Percentiles rank a stretch among this genome's conserved stretches.
phyloP scores from a whole-genome alignment of 1,140 invertebrate genomes.

The Lordiphosa collinella region DNA sequence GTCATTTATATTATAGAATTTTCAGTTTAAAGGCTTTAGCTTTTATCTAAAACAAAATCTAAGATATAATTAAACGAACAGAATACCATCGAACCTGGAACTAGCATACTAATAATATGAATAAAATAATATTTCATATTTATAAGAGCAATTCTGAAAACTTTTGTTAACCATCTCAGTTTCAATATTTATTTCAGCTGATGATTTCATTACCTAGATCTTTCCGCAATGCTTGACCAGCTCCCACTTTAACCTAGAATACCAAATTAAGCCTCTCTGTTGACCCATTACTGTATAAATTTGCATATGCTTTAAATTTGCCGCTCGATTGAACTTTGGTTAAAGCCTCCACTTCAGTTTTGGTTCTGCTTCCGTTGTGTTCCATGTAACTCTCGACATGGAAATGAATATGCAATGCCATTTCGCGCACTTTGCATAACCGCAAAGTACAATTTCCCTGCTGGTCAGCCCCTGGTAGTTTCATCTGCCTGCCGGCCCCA shows the following conservation, averaged over 20 bases:
- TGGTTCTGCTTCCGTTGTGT: slow-evolving; percentile 23
- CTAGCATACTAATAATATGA: too few relatives aligned
- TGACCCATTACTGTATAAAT: slow-evolving; percentile 36
- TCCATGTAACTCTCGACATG: slow-evolving; percentile 36
- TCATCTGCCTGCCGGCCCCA: not conserved
- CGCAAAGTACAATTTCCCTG: slow-evolving; percentile 62
- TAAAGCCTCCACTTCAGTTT: slow-evolving; percentile 28
- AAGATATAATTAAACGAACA: too few relatives aligned
- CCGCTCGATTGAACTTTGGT: slow-evolving; percentile 31
- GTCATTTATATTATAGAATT: too few relatives aligned
- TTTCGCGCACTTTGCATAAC: slow-evolving; percentile 43
- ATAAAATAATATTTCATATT: too few relatives aligned
- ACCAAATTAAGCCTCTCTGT: not conserved
- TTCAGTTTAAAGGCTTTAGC: too few relatives aligned
- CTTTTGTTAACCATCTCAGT: too few relatives aligned
- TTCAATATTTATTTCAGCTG: too few relatives aligned
- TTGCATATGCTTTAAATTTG: slow-evolving; percentile 46
- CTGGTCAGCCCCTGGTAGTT: slow-evolving; percentile 31
- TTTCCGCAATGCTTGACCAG: too few relatives aligned
- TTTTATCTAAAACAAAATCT: too few relatives aligned
- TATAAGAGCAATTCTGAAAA: too few relatives aligned
- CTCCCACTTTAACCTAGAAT: not conserved
- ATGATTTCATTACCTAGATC: too few relatives aligned
- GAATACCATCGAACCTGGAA: too few relatives aligned
- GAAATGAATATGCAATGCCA: slow-evolving; percentile 69